Evolutionary conservation across 2,797 vertebrate genomes (phyloP).

Genomic region (Falco concolor): DNA sequence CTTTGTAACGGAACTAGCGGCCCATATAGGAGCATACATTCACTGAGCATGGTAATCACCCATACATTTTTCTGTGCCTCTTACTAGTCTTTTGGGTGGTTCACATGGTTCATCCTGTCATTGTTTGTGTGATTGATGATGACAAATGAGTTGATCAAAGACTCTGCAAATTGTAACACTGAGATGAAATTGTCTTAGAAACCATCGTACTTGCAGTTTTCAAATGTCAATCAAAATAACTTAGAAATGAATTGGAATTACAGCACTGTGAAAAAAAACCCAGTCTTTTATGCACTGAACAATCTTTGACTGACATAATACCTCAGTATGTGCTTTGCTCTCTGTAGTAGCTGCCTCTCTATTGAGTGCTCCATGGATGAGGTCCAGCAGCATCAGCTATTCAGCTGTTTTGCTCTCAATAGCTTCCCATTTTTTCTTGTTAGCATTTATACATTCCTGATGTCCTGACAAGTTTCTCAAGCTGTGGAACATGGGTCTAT

Average conservation of each 20-base stretch:
- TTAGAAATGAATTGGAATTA: slow-evolving; percentile 22
- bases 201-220: not conserved
- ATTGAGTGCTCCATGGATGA: not conserved
- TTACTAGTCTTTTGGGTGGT: not conserved
- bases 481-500: not conserved
- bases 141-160: slow-evolving; percentile 37
- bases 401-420: not conserved
- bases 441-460: not conserved
- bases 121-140: slow-evolving; percentile 40
- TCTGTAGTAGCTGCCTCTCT: not conserved
- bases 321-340: not conserved
- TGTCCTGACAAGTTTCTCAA: not conserved
- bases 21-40: not conserved
- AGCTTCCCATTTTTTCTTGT: not conserved
- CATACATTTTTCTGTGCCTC: not conserved
- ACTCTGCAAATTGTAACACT: not conserved
- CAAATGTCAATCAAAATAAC: slow-evolving; percentile 11
- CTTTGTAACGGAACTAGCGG: not conserved
- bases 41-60: not conserved
- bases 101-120: not conserved
- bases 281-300: not conserved
- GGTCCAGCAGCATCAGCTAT: slow-evolving; percentile 9
- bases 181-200: slow-evolving; percentile 19
- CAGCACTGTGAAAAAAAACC: not conserved
- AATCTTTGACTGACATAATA: not conserved